These are phyloP conservation scores for Tetragonula clypearis DNA, from an alignment of 1,140 invertebrate genomes.

Conservation along the genomic window DNA sequence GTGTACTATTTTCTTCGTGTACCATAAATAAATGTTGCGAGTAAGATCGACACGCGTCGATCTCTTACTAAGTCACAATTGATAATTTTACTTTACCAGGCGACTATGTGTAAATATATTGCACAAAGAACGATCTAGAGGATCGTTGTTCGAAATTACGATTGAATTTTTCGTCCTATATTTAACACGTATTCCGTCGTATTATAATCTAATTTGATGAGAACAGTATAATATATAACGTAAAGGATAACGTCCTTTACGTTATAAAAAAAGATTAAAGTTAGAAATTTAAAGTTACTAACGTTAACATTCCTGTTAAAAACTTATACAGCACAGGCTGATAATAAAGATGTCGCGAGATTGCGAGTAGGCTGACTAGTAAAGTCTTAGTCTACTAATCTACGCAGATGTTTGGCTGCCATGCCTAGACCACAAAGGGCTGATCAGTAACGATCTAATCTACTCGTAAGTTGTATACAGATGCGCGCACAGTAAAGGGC, in stretches of 20 bases:
- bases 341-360: neutral
- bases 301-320: neutral
- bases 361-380: neutral
- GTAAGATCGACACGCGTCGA: neutral
- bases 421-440: neutral
- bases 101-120: conserved; percentile 8
- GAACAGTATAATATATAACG: neutral
- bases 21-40: conserved; percentile 44
- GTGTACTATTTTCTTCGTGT: conserved; percentile 35
- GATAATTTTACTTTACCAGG: neutral
- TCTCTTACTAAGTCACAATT: conserved; percentile 1
- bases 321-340: neutral
- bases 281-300: neutral
- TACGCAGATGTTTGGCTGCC: neutral
- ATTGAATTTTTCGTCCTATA: neutral
- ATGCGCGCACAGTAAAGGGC: neutral
- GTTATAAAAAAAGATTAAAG: too few species aligned
- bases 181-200: neutral
- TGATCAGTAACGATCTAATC: neutral
- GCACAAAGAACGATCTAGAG: neutral
- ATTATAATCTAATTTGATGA: neutral
- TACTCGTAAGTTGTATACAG: neutral
- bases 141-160: neutral
- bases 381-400: neutral
- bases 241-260: neutral